Percentiles rank a stretch among this genome's conserved stretches.
These are phyloP conservation scores for Adineta ricciae DNA, from an alignment of 2,888 invertebrate genomes.

Conservation along the genomic window DNA sequence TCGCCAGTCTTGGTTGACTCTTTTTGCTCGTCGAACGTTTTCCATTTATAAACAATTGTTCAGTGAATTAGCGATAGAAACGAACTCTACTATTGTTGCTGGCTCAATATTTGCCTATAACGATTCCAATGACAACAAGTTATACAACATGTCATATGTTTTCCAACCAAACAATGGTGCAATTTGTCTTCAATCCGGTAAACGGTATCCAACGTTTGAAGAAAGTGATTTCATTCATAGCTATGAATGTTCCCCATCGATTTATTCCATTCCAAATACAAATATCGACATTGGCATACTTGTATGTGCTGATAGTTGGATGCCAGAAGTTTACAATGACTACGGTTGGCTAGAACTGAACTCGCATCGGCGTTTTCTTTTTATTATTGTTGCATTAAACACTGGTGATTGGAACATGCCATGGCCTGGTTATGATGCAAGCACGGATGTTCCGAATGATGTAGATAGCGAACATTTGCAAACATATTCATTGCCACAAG, in stretches of 20 bases:
- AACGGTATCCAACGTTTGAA: background rate
- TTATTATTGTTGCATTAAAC: constrained; percentile 14
- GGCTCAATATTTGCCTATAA: background rate
- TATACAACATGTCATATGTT: background rate
- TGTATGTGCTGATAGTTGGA: constrained; percentile 18
- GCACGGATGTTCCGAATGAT: background rate
- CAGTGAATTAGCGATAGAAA: background rate
- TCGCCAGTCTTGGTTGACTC: background rate
- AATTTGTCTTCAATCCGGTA: constrained; percentile 1
- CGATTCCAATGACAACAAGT: background rate
- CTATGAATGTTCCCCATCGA: background rate
- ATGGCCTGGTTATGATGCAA: background rate
- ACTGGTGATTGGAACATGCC: background rate
- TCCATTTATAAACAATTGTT: background rate
- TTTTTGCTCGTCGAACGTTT: background rate
- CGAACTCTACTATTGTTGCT: background rate
- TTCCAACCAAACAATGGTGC: background rate
- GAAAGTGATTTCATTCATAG: background rate
- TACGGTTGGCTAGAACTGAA: background rate
- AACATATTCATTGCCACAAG: background rate
- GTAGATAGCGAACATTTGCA: background rate
- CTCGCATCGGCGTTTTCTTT: background rate
- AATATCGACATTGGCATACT: constrained; percentile 11
- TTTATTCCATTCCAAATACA: constrained; percentile 1
- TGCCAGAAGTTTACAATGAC: background rate